phyloP scores from a whole-genome alignment of 2,797 vertebrate genomes.

The Falco rusticolus region DNA sequence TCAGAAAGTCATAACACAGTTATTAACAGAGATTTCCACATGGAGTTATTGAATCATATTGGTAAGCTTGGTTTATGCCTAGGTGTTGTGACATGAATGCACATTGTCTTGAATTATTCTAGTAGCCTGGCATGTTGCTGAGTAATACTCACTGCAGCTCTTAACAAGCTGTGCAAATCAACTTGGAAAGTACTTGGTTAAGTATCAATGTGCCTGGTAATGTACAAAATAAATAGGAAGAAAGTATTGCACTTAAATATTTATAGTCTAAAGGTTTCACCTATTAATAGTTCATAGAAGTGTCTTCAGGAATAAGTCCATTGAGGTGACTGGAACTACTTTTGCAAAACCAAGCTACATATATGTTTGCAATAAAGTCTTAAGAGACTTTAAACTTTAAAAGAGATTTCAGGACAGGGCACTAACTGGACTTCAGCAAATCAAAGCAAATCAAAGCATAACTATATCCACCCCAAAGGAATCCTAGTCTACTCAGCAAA shows the following conservation, averaged over 20 bases:
- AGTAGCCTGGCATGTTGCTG: neutral
- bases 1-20: constrained; percentile 15
- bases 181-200: neutral
- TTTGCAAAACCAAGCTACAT: rapidly evolving
- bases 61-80: neutral
- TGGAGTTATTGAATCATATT: neutral
- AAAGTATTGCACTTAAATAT: neutral
- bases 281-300: neutral
- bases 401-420: neutral
- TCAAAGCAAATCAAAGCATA: neutral
- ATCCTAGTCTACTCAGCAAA: neutral
- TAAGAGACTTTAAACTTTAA: neutral
- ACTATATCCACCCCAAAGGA: neutral
- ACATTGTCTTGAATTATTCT: neutral
- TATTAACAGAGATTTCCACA: constrained; percentile 31
- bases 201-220: neutral
- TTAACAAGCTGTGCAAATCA: neutral
- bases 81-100: neutral
- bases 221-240: neutral
- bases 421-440: neutral
- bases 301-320: neutral
- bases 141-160: neutral
- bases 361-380: neutral
- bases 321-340: neutral
- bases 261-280: neutral